phyloP scores from a whole-genome alignment of 2,797 vertebrate species.

The Rhynchotus rufescens region DNA sequence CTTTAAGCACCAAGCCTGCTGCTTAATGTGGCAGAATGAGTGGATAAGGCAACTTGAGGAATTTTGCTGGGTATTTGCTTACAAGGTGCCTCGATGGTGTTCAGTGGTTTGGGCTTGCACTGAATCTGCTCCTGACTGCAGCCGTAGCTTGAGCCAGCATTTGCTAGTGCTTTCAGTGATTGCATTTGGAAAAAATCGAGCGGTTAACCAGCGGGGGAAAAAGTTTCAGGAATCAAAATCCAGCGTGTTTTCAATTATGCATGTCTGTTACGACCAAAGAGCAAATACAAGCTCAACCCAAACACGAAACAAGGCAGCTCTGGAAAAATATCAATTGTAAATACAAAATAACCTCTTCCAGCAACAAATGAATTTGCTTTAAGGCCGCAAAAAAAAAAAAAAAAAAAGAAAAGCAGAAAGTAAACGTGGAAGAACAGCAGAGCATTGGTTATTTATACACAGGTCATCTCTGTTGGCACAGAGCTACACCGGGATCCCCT shows the following conservation, averaged over 20 bases:
- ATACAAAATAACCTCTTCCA: slow-evolving; percentile 49
- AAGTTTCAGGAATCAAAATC: slow-evolving; percentile 70
- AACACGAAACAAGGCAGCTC: slow-evolving; percentile 64
- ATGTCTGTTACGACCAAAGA: slow-evolving; percentile 52
- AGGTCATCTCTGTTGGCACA: slow-evolving; percentile 40
- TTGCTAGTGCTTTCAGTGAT: slow-evolving; percentile 69
- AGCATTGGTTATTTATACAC: slow-evolving; percentile 18
- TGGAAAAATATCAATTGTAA: slow-evolving; percentile 38
- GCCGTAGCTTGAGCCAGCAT: slow-evolving; percentile 31
- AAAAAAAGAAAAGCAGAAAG: slow-evolving; percentile 32
- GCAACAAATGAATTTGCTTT: slow-evolving; percentile 19
- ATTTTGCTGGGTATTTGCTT: neutral
- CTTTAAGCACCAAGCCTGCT: neutral
- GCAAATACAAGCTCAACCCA: slow-evolving; percentile 62
- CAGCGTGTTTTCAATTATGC: slow-evolving; percentile 74
- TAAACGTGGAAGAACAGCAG: slow-evolving; percentile 21
- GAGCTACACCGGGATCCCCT: slow-evolving; percentile 36
- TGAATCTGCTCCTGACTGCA: slow-evolving; percentile 43
- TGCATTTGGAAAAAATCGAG: slow-evolving; percentile 79
- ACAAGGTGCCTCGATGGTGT: slow-evolving; percentile 52
- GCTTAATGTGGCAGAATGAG: neutral
- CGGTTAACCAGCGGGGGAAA: slow-evolving; percentile 76
- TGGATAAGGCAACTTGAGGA: neutral
- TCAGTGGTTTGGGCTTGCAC: neutral
- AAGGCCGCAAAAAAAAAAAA: slow-evolving; percentile 42